Percentiles rank a stretch among this genome's conserved stretches.
These are phyloP conservation scores for Ephydatia muelleri DNA, from an alignment of 37 sponge, comb jelly and placozoan genomes.

Conservation along the genomic window DNA sequence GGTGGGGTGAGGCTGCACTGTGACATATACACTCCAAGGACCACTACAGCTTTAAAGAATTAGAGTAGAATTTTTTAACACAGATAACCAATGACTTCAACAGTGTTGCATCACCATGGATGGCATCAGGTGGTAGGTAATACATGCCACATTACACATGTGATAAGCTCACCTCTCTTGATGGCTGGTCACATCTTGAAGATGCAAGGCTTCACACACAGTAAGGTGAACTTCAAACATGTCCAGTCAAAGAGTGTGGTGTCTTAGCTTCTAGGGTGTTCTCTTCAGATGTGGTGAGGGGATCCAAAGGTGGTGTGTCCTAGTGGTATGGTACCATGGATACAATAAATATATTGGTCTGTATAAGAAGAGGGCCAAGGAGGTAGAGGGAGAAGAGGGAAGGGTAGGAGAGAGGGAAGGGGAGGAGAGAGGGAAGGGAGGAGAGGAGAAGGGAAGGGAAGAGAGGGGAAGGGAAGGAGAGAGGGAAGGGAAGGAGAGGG, in stretches of 20 bases:
- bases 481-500: not conserved
- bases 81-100: too few relatives aligned
- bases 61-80: not conserved
- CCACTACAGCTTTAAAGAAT: not conserved
- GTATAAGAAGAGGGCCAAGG: too few relatives aligned
- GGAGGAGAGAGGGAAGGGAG: too few relatives aligned
- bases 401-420: too few relatives aligned
- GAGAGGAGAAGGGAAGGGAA: too few relatives aligned
- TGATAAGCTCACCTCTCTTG: not conserved
- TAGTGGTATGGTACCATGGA: not conserved
- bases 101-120: too few relatives aligned
- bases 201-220: not conserved
- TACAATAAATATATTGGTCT: not conserved
- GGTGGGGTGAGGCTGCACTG: constrained; percentile 63
- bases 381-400: too few relatives aligned
- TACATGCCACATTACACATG: not conserved
- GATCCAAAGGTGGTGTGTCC: not conserved
- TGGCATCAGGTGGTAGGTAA: too few relatives aligned
- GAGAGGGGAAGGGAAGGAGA: too few relatives aligned
- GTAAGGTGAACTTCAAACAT: not conserved
- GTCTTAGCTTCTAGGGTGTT: not conserved
- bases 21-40: constrained; percentile 50
- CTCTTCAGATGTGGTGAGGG: not conserved
- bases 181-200: not conserved
- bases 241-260: not conserved